Evolutionary conservation across 2,113 vertebrate species (phyloP), one percentile per base, ranked within the genome.

Genomic region (Coturnix japonica): DNA sequence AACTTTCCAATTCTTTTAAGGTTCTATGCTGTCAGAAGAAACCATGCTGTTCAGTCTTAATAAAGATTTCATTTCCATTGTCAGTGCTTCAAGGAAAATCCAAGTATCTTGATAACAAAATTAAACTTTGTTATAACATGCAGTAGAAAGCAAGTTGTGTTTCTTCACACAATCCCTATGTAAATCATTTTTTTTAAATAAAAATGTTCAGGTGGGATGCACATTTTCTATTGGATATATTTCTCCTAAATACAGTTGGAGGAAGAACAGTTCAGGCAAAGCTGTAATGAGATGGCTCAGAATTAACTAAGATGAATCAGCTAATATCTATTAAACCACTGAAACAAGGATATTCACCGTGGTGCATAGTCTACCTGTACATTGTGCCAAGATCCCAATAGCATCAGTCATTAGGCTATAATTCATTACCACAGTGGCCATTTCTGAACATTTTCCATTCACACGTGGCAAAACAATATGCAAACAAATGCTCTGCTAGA

Each of bases 1-100:
- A 80, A 66, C 39, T 95, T 96, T 91, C 81, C 67, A 94, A 93
- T 77, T 67, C 47, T 81, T 92, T 91, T 94, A 94, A 66, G 86
- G 91, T 91, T 81, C 39, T 54, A 39, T 63, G 88, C 46, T 59
- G 59, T 21, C 64, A 23, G 28, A 28, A 94, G 56, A 87, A 84
- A 73, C 10, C 6, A 3, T 78, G 15, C 16, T 85, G 33, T 31
- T 83, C 86, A 86, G 18, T 79, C 79, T 69, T 87, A 76, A 78
- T 84, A 74, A 90, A 70, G 66, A 64, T 22, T 19, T 66, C 2
- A 83, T 84, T 85, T 86, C 5, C 86, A 92, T 91, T 73, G 41
- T 89, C n/a, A 94, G 59, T 85, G 39, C 35, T 90, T 44, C 47
- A 77, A 41, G 25, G 66, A 89, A 63, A 23, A 46, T 67, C 35